Base-by-base conservation (phyloP, 2,888 invertebrate species). In the Nebria brevicollis region DNA sequence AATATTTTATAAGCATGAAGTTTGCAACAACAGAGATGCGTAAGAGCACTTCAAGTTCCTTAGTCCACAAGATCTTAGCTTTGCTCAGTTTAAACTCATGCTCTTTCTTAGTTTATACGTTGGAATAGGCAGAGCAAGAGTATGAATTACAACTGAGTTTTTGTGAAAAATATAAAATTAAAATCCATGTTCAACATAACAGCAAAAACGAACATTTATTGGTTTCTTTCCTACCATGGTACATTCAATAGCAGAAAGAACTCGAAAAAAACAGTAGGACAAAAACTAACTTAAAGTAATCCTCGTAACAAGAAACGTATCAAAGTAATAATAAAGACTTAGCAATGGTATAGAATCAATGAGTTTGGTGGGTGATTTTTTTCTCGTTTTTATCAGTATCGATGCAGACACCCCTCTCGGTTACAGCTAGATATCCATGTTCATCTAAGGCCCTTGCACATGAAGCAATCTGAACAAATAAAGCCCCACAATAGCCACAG, bases 401-500 rank as follows among this genome's bases (percentile, higher is more conserved):
- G 54, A 54, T 54, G 54, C 54, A 54, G 54, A 54, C 54, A 54
- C 54, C 54, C 54, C 7, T 54, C 34, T 34, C 5, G 34, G 34
- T 34, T 34, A 13, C 54, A 54, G 54, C 4, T 13, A 54, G 54
- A 13, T 11, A 54, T 7, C 54, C 13, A 13, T 13, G 54, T 54
- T 54, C 54, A 54, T 54, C 54, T 54, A 54, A 54, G 54, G 54
- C 54, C 54, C 54, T 54, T 54, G 54, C 13, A 54, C 54, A 54
- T 54, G 8, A 8, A 54, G 11, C 54, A 54, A 54, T 54, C 54
- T 54, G 13, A 54, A 54, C 54, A 8, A 54, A 54, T 8, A 54
- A 54, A 54, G 54, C 54, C 54, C 54, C 13, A 54, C 54, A 54
- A 54, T 54, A 26, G 68, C 68, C 68, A 26, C 68, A 68, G 26